These are phyloP conservation scores for Phyllotis vaccarum DNA, from an alignment of 2,797 vertebrate species.

Conservation along the genomic window DNA sequence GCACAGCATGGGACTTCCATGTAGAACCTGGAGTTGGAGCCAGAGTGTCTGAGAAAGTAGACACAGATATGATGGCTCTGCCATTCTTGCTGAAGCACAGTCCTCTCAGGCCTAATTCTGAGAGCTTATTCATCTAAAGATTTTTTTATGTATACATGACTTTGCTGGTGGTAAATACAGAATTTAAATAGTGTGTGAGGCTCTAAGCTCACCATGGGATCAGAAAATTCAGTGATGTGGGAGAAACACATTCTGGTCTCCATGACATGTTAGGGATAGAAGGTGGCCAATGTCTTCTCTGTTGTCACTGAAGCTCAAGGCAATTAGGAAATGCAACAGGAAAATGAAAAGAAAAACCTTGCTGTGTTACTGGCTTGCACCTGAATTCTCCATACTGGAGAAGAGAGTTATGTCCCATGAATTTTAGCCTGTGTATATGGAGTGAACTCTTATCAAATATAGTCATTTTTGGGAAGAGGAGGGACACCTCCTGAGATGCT, in stretches of 20 bases:
- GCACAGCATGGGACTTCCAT: background rate
- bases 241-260: background rate
- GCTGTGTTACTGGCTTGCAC: background rate
- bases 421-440: too few relatives aligned
- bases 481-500: too few relatives aligned
- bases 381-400: too few relatives aligned
- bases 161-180: slow-evolving; percentile 4
- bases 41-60: background rate
- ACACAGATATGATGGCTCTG: slow-evolving; percentile 57
- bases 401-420: too few relatives aligned
- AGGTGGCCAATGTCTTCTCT: background rate
- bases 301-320: background rate
- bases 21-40: background rate
- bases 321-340: background rate
- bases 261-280: background rate
- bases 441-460: too few relatives aligned
- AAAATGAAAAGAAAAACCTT: background rate
- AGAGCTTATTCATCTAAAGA: slow-evolving; percentile 86
- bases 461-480: too few relatives aligned
- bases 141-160: slow-evolving; percentile 84
- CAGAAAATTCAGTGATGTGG: background rate
- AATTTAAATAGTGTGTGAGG: background rate
- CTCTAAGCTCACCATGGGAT: background rate
- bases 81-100: slow-evolving; percentile 76
- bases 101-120: slow-evolving; percentile 22